phyloP scores from a whole-genome alignment of 2,888 invertebrate species.

The Cylloceria caligata region DNA sequence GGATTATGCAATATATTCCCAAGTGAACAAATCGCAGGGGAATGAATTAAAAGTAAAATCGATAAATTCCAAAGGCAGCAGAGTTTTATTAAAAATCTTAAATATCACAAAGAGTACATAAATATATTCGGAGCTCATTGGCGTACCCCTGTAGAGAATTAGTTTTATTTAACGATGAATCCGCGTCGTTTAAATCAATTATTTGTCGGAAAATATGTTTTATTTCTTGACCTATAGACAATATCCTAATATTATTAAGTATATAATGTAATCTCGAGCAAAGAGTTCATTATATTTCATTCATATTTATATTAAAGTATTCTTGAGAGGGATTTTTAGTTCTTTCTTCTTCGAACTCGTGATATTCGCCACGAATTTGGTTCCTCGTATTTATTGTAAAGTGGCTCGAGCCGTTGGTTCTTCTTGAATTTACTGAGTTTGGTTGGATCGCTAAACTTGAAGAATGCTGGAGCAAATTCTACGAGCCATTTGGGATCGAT shows the following conservation, averaged over 20 bases:
- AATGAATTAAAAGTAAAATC: neutral
- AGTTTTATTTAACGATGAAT: neutral
- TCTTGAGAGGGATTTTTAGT: conserved; percentile 86
- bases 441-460: conserved; percentile 99
- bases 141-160: neutral
- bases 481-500: conserved; percentile 99
- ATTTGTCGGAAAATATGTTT: neutral
- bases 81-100: neutral
- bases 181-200: no score
- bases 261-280: no score
- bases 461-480: conserved; percentile 99
- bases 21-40: no score
- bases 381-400: conserved; percentile 99
- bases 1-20: no score
- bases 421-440: conserved; percentile 99
- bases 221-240: no score
- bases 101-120: conserved; percentile 21
- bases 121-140: neutral
- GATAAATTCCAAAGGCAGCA: neutral
- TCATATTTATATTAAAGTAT: no score
- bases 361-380: conserved; percentile 99
- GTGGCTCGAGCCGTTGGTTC: conserved; percentile 98
- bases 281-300: no score
- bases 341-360: conserved; percentile 93
- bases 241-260: no score